phyloP scores from a whole-genome alignment of 1,140 invertebrate genomes.

The Euura lappo region DNA sequence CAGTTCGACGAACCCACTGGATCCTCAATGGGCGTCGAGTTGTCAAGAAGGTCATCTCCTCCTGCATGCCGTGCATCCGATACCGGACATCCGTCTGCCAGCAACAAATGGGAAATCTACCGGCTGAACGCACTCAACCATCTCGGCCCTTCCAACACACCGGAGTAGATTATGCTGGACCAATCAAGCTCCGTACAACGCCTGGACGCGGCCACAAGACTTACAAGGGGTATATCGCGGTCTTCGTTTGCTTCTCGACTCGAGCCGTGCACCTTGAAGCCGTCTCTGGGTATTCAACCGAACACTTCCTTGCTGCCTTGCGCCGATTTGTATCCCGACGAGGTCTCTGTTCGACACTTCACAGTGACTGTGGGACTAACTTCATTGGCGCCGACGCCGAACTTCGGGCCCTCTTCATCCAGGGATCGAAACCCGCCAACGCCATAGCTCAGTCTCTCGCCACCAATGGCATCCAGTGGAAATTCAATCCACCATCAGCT shows the following conservation, averaged over 20 bases:
- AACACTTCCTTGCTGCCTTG: conserved; percentile 26
- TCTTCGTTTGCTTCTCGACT: conserved; percentile 19
- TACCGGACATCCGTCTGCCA: neutral
- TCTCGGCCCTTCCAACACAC: no score
- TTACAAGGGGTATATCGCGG: conserved; percentile 25
- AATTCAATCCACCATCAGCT: no score
- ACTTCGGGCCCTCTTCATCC: no score
- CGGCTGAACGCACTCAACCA: conserved; percentile 10
- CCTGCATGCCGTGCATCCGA: neutral
- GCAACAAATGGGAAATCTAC: conserved; percentile 11
- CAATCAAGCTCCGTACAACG: conserved; percentile 10
- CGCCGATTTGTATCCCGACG: conserved; percentile 28
- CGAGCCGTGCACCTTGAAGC: conserved; percentile 36
- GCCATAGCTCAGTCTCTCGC: no score
- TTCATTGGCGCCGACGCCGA: conserved; percentile 23
- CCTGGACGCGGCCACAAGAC: conserved; percentile 6
- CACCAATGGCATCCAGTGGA: no score
- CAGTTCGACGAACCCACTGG: neutral
- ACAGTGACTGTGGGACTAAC: conserved; percentile 39
- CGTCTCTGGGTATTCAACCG: conserved; percentile 27
- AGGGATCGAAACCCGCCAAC: no score
- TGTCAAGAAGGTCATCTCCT: neutral
- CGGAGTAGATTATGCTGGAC: conserved; percentile 29
- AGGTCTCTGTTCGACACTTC: conserved; percentile 23
- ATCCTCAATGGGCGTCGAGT: neutral